phyloP scores from a whole-genome alignment of 2,888 invertebrate species.

The Pyrgus malvae region DNA sequence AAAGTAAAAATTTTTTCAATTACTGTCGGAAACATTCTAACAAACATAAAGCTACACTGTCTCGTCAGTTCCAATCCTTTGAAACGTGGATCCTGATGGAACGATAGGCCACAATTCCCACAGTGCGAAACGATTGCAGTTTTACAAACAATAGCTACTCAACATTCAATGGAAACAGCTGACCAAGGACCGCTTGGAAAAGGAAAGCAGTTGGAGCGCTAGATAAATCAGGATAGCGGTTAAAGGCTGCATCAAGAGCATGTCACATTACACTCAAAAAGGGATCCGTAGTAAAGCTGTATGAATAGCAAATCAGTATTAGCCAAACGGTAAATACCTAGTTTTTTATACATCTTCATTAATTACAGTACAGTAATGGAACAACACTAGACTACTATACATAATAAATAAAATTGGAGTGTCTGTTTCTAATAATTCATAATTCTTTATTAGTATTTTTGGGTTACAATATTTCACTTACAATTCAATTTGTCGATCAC shows the following conservation, averaged over 20 bases:
- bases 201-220: conserved; percentile 14
- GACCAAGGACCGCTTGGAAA: conserved; percentile 18
- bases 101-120: conserved; percentile 23
- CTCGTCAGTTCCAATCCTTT: conserved; percentile 16
- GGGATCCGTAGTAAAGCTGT: too few relatives aligned
- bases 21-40: conserved; percentile 17
- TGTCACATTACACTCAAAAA: too few relatives aligned
- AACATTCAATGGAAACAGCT: conserved; percentile 26
- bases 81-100: conserved; percentile 17
- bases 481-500: too few relatives aligned
- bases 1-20: conserved; percentile 4
- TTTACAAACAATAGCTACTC: conserved; percentile 28
- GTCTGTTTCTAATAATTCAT: too few relatives aligned
- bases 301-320: too few relatives aligned
- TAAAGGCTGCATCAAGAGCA: not conserved
- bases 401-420: too few relatives aligned
- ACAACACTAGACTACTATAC: too few relatives aligned
- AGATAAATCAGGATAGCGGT: conserved; percentile 9
- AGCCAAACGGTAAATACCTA: too few relatives aligned
- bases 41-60: conserved; percentile 22
- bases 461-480: too few relatives aligned
- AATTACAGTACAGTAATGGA: too few relatives aligned
- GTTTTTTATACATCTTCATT: too few relatives aligned
- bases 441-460: too few relatives aligned
- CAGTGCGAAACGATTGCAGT: conserved; percentile 25